Evolutionary conservation across 2,888 invertebrate species (phyloP), one percentile per base, ranked within the genome.

Genomic region (Metallyticus violacea): DNA sequence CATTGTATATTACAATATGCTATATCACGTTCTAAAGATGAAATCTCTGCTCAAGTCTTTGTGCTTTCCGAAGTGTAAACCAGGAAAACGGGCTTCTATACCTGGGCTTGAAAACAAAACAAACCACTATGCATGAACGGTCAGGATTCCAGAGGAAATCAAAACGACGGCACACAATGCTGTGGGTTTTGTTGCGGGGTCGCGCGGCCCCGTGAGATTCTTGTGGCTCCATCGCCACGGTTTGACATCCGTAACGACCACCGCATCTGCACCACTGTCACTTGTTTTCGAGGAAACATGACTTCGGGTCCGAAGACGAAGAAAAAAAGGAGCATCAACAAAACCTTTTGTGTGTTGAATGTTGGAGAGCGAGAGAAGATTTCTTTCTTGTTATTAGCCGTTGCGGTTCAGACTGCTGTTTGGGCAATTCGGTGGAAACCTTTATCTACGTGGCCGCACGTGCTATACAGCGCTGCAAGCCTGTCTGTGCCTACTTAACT

Each of bases 211-310:
- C 40, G 40, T 62, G 40, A 22, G 40, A 62, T 62, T 62, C 40
- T 62, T 62, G 40, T 62, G 40, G 40, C 40, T 62, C 40, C 40
- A 62, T 62, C 40, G 40, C 40, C 40, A 62, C 40, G 40, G 40
- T 62, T 62, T 62, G 40, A 62, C 40, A 62, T 62, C 40, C 40
- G 40, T 62, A 62, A 62, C 40, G 40, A 62, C 40, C 40, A 62
- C 40, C 40, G 40, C 40, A 62, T 62, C 40, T 62, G 40, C 40
- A 62, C 40, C 40, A 62, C 40, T 62, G 40, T 62, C 40, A 62
- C 40, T 62, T 62, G 40, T 62, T 83, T 83, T 83, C 83, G 83
- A 29, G 77, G 83, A 83, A 83, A 77, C 83, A 83, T 83, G 83
- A 83, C 83, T 83, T 83, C 83, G 28, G 83, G 40, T 62, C 40